These are phyloP conservation scores for Dermochelys coriacea DNA, from an alignment of 2,797 vertebrate species.

Conservation along the genomic window DNA sequence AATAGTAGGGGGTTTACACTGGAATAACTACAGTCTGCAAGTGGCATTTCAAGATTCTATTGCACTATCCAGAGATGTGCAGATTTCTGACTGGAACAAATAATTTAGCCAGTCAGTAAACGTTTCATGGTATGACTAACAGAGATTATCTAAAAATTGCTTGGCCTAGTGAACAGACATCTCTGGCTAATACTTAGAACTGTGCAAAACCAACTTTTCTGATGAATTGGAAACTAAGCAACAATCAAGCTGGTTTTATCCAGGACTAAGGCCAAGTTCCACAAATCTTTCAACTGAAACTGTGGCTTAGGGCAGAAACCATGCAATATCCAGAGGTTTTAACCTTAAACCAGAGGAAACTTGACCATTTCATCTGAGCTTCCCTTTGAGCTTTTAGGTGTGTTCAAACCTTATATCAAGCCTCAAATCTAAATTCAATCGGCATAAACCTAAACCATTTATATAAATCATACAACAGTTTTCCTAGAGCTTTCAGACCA, in stretches of 20 bases:
- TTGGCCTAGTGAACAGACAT: not conserved
- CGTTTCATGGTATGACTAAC: not conserved
- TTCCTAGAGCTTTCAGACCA: slow-evolving; percentile 31
- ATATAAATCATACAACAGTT: not conserved
- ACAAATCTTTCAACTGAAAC: not conserved
- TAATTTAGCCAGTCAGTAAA: not conserved
- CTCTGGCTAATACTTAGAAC: not conserved
- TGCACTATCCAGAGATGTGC: slow-evolving; percentile 2
- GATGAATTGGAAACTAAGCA: not conserved
- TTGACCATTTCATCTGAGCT: not conserved
- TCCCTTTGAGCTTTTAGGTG: not conserved
- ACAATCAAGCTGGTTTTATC: not conserved
- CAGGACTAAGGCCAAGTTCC: not conserved
- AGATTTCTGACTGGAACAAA: not conserved
- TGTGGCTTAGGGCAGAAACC: slow-evolving; percentile 21
- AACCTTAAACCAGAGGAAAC: not conserved
- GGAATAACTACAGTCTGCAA: not conserved
- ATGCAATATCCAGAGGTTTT: not conserved
- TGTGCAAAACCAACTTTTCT: not conserved
- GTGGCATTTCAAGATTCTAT: not conserved
- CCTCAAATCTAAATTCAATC: not conserved
- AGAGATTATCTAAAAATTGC: not conserved
- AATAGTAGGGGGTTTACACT: not conserved
- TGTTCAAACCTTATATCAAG: not conserved
- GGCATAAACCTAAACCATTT: not conserved